These are phyloP conservation scores for Anguilla rostrata DNA, from an alignment of 2,113 vertebrate species.

Conservation along the genomic window DNA sequence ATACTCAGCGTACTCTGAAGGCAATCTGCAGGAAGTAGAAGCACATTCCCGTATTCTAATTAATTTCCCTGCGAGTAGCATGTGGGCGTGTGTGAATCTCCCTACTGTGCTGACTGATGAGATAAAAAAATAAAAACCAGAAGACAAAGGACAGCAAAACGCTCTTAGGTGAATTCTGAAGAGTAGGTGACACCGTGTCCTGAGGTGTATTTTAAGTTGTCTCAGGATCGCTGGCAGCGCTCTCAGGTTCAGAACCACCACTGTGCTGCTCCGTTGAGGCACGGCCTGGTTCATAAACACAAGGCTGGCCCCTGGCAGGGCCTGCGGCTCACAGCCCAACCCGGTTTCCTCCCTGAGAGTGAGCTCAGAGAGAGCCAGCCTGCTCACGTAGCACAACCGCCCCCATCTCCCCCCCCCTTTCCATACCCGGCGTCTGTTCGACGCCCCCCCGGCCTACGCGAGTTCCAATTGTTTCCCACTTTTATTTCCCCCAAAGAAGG, in stretches of 20 bases:
- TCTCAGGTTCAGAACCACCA: not conserved
- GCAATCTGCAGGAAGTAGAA: not conserved
- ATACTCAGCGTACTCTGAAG: not conserved
- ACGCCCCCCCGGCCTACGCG: not conserved
- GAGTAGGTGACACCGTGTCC: not conserved
- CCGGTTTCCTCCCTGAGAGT: not conserved
- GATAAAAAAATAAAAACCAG: no score
- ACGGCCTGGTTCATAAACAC: not conserved
- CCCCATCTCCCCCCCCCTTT: not conserved
- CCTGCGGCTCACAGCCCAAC: not conserved
- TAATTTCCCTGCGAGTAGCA: no score
- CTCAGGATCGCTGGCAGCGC: not conserved
- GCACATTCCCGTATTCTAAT: not conserved
- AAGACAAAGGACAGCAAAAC: no score
- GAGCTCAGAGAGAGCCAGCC: slow-evolving; percentile 5
- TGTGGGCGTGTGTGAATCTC: no score
- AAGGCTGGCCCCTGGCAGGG: not conserved
- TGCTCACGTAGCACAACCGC: not conserved
- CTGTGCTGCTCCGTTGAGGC: no score
- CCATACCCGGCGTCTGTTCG: not conserved
- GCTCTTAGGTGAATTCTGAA: not conserved
- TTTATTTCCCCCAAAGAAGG: slow-evolving; percentile 11
- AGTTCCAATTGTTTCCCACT: slow-evolving; percentile 21
- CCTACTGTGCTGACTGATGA: no score
- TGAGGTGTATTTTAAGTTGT: not conserved